These are phyloP conservation scores for Caradrina kadenii DNA, from an alignment of 2,888 invertebrate genomes.

Conservation along the genomic window DNA sequence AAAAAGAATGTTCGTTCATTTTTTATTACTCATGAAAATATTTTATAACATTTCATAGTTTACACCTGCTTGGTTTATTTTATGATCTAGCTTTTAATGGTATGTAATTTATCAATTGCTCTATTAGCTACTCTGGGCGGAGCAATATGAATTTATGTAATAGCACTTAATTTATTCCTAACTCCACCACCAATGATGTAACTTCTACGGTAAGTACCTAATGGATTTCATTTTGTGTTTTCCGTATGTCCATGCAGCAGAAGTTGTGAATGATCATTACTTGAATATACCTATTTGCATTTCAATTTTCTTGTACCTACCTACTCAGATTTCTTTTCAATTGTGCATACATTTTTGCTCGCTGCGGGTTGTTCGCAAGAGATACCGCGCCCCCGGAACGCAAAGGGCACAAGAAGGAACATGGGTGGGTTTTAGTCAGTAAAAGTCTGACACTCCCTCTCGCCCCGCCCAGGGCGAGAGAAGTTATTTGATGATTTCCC, in stretches of 20 bases:
- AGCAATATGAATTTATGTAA: slow-evolving; percentile 36
- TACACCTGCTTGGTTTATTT: slow-evolving; percentile 3
- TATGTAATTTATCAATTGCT: slow-evolving; percentile 12
- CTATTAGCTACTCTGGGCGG: not conserved
- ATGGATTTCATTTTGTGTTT: slow-evolving; percentile 37
- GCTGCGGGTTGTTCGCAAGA: too few species aligned
- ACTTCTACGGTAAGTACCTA: slow-evolving; percentile 14
- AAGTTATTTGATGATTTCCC: too few species aligned
- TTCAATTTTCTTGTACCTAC: too few species aligned
- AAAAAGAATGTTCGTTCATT: not conserved
- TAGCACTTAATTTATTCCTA: slow-evolving; percentile 12
- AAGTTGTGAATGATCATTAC: slow-evolving; percentile 4
- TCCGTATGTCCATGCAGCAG: slow-evolving; percentile 24
- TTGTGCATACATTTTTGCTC: too few species aligned
- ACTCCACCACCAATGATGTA: slow-evolving; percentile 9
- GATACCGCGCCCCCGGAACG: too few species aligned
- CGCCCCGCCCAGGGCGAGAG: too few species aligned
- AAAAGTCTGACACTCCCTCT: too few species aligned
- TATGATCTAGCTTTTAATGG: slow-evolving; percentile 5
- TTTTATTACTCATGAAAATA: not conserved
- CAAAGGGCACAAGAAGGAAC: too few species aligned
- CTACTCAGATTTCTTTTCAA: too few species aligned
- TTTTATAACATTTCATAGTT: not conserved
- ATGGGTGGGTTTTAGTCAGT: too few species aligned
- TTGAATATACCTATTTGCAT: not conserved